Conservation (phyloP, 2,113 vertebrate species). For the Dipodomys spectabilis region DNA sequence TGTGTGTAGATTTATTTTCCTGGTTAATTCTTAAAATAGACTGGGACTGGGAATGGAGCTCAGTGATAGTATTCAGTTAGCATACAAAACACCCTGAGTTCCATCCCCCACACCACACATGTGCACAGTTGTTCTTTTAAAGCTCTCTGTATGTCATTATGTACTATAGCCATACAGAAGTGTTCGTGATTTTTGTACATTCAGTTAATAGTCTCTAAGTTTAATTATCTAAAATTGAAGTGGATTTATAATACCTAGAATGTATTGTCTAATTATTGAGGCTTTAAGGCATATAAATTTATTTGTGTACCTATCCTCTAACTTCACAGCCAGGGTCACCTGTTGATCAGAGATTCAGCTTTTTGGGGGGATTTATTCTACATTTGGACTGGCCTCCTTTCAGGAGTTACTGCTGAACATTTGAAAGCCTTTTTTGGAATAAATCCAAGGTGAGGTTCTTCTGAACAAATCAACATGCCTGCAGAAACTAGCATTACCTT, state of each 20-base stretch:
- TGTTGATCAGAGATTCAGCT: conserved; percentile 57
- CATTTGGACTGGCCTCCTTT: conserved; percentile 66
- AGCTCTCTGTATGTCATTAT: not conserved
- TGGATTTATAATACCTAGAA: not conserved
- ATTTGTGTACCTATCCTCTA: conserved; percentile 58
- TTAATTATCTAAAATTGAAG: conserved; percentile 48
- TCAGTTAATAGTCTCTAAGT: not conserved
- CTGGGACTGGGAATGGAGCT: not conserved
- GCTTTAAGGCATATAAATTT: conserved; percentile 40
- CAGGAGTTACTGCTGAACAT: conserved; percentile 60
- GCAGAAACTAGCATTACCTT: conserved; percentile 18
- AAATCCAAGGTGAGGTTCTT: conserved; percentile 71
- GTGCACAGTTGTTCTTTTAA: not conserved
- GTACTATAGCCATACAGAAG: not conserved
- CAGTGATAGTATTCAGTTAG: not conserved
- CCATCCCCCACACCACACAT: not conserved
- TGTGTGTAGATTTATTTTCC: conserved; percentile 56
- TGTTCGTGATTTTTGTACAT: conserved; percentile 36
- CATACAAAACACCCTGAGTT: not conserved
- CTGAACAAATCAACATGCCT: conserved; percentile 37
- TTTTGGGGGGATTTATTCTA: conserved; percentile 40
- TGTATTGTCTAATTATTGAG: conserved; percentile 7
- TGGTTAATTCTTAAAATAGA: conserved; percentile 31
- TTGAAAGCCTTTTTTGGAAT: conserved; percentile 65
- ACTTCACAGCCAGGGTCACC: conserved; percentile 46